Base-by-base conservation (phyloP, 2,888 invertebrate genomes). In the Chrysina gloriosa region DNA sequence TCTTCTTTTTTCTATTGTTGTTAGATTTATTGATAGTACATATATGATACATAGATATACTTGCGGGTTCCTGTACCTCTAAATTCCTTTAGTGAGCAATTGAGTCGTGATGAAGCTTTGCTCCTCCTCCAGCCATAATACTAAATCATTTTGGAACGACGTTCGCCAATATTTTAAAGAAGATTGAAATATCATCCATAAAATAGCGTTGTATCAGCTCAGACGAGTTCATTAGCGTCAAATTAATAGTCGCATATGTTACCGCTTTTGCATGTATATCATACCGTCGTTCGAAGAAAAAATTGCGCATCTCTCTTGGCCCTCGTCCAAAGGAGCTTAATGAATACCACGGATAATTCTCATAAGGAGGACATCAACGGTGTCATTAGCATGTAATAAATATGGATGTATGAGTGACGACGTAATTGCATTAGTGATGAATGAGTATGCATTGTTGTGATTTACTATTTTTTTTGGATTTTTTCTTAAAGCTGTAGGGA, bases 341-440 rank as follows among this genome's bases (percentile, higher is more conserved):
- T 42, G 58, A 16, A 61, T 61, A 27, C 42, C 27, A 16, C 58
- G 16, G 42, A 61, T 42, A 61, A 45, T 61, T 61, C n/a, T 27
- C 42, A 45, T 42, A 61, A 16, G 25, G 42, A 25, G 25, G 42
- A 61, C 58, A 61, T 61, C 58, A 42, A 27, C 58, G 29, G 45
- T 61, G 42, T 61, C 58, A 42, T 61, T 61, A 61, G 29, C 42
- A n/a, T 25, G 58, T 25, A 61, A 61, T 61, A 61, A 61, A 61
- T 61, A 42, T 27, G 58, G 23, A 45, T 45, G 21, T 45, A 45
- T 16, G 7, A 14, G 42, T 21, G 45, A 45, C 19, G 45, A 45
- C 5, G 16, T 21, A 45, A n/a, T n/a, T n/a, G n/a, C n/a, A n/a
- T n/a, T n/a, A n/a, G n/a, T n/a, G n/a, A n/a, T n/a, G n/a, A n/a